Evolutionary conservation across 2,888 invertebrate genomes (phyloP).

Genomic region (Pseudococcus longispinus): DNA sequence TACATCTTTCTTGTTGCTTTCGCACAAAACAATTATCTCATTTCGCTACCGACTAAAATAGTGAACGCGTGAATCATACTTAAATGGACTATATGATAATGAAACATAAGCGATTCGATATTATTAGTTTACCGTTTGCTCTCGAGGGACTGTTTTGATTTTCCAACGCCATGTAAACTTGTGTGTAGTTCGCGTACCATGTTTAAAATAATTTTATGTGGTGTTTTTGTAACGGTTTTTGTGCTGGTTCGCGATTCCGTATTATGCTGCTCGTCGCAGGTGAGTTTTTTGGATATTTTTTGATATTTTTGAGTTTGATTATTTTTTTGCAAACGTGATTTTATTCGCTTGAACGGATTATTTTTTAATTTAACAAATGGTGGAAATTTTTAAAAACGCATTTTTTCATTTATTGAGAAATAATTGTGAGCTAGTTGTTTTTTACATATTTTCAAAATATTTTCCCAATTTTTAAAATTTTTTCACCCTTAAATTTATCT

Average conservation of each 20-base stretch:
- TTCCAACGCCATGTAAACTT: conserved; percentile 48
- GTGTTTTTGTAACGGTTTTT: conserved; percentile 33
- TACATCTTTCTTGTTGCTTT: conserved; percentile 54
- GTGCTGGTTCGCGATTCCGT: conserved; percentile 18
- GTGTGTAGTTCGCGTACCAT: conserved; percentile 34
- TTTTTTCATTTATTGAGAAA: neutral
- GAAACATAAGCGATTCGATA: conserved; percentile 36
- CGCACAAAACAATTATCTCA: conserved; percentile 54
- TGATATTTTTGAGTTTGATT: neutral
- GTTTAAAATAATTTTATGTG: conserved; percentile 28
- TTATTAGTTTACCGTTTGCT: conserved; percentile 41
- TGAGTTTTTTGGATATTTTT: conserved; percentile 45
- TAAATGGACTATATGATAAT: conserved; percentile 44
- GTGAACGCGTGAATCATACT: conserved; percentile 48
- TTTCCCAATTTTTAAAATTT: neutral
- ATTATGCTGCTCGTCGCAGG: conserved; percentile 44
- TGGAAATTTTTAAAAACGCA: neutral
- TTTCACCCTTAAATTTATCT: neutral
- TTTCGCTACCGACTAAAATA: conserved; percentile 52
- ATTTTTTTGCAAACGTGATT: neutral
- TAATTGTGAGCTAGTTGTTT: neutral
- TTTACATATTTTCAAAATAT: neutral
- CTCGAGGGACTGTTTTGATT: conserved; percentile 33
- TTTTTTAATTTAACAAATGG: neutral
- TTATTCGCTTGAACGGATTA: neutral